Percentiles rank a stretch among this genome's conserved stretches.
Conservation (phyloP, 2,113 vertebrate species). For the Gopherus evgoodei region DNA sequence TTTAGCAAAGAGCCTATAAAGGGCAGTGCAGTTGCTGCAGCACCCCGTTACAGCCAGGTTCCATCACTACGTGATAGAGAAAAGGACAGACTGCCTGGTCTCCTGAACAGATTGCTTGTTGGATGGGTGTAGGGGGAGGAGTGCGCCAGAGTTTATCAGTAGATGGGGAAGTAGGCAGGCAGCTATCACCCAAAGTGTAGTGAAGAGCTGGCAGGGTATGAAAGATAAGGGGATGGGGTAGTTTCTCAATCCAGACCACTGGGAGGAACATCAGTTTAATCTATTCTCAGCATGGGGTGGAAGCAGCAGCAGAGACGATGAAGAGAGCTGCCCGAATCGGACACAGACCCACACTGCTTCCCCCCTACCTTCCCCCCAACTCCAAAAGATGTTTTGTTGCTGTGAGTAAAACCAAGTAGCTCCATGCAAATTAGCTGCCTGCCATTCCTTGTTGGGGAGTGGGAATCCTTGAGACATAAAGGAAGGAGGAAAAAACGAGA, state of each 20-base stretch:
- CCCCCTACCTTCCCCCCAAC: background rate
- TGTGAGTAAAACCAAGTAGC: background rate
- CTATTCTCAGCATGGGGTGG: background rate
- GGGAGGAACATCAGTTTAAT: background rate
- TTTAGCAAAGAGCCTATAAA: background rate
- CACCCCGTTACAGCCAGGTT: background rate
- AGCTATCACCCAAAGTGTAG: background rate
- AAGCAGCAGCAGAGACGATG: background rate
- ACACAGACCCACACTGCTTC: background rate
- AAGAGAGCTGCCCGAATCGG: background rate
- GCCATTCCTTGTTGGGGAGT: background rate
- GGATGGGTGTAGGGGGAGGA: background rate
- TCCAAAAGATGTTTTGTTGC: background rate
- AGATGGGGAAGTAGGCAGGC: background rate
- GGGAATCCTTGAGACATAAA: background rate
- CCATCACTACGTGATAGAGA: background rate
- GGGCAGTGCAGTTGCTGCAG: background rate
- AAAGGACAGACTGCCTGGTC: background rate
- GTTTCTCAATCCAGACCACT: background rate
- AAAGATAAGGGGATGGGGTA: background rate
- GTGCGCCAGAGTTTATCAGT: background rate
- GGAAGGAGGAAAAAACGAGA: background rate
- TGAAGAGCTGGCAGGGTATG: background rate
- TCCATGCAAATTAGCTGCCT: background rate
- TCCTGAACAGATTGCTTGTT: background rate